Conservation (phyloP, 2,113 vertebrate genomes). For the Psammodynastes pulverulentus region DNA sequence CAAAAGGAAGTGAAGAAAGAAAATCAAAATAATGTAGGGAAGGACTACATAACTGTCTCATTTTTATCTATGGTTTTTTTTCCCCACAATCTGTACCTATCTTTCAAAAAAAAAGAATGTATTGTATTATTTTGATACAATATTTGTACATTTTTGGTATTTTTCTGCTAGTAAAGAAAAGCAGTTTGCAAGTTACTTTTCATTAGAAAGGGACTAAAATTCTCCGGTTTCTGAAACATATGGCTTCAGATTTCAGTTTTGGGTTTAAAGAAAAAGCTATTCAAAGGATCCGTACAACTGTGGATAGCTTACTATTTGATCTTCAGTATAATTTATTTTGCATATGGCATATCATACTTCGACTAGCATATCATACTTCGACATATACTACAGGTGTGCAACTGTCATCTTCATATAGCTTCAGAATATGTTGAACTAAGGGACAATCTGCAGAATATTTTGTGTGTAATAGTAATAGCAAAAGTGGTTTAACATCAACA, state of each 20-base stretch:
- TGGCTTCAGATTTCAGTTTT: not conserved
- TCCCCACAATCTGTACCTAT: not conserved
- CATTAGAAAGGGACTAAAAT: not conserved
- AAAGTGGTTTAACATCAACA: not conserved
- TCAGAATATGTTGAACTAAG: not conserved
- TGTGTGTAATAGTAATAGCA: not conserved
- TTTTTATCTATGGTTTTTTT: not conserved
- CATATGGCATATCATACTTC: not conserved
- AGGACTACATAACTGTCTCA: not conserved
- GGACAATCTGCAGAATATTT: not conserved
- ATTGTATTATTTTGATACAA: not conserved
- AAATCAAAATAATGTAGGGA: not conserved
- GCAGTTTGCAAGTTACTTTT: not conserved
- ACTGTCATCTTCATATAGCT: not conserved
- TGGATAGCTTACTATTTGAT: not conserved
- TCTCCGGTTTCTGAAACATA: not conserved
- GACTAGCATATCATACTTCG: not conserved
- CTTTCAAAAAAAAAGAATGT: not conserved
- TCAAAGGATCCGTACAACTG: not conserved
- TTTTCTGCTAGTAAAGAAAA: not conserved
- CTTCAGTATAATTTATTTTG: not conserved
- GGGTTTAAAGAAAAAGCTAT: not conserved
- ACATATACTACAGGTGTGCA: not conserved
- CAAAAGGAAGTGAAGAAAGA: not conserved
- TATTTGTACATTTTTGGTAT: not conserved